Evolutionary conservation across 2,113 vertebrate species (phyloP).

Genomic region (Delphinapterus leucas): DNA sequence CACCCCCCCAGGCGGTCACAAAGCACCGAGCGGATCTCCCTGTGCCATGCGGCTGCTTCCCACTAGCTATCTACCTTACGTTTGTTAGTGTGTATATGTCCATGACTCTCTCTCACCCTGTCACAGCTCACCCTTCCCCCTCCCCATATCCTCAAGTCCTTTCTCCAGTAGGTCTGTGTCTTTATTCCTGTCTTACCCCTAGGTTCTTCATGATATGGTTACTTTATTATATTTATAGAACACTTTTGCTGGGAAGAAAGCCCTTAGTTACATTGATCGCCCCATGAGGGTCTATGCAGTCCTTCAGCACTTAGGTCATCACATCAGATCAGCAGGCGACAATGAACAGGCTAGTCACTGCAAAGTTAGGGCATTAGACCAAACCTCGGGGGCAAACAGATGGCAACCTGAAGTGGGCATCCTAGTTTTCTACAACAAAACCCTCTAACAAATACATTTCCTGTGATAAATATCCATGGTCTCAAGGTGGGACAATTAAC

Average conservation of each 20-base stretch:
- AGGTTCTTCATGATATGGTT: too few species aligned
- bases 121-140: too few species aligned
- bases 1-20: too few species aligned
- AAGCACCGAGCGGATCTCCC: too few species aligned
- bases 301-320: background rate
- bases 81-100: too few species aligned
- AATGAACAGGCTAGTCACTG: fast-evolving
- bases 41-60: too few species aligned
- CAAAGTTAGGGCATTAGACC: background rate
- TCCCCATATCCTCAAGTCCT: too few species aligned
- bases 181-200: too few species aligned
- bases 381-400: background rate
- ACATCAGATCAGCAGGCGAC: background rate
- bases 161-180: too few species aligned
- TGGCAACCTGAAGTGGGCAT: background rate
- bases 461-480: background rate
- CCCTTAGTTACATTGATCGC: background rate
- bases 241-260: background rate
- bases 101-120: too few species aligned
- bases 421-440: background rate
- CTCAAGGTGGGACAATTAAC: background rate
- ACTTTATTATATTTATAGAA: background rate
- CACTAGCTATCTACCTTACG: too few species aligned
- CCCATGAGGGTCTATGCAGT: background rate
- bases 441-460: background rate